Percentiles rank a stretch among this genome's conserved stretches.
Conservation (phyloP, 2,797 vertebrate genomes). For the Acomys russatus region DNA sequence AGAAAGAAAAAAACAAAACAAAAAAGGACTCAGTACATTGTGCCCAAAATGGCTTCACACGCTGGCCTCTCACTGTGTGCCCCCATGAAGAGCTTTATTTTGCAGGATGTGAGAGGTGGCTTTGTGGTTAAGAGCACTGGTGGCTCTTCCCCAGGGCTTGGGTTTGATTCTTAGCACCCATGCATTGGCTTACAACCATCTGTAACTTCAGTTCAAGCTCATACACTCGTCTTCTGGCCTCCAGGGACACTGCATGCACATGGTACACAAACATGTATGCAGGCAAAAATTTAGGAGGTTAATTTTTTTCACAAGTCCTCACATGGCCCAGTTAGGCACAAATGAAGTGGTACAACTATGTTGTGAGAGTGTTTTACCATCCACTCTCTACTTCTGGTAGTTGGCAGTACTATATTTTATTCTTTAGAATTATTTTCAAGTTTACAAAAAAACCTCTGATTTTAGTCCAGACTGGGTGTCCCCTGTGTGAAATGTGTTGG, state of each 20-base stretch:
- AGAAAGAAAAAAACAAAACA: neutral
- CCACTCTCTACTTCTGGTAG: neutral
- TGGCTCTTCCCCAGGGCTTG: neutral
- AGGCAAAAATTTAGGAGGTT: neutral
- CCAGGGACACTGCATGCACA: neutral
- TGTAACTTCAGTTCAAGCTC: neutral
- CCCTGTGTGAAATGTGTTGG: neutral
- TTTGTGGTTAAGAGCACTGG: neutral
- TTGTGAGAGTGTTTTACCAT: conserved; percentile 39
- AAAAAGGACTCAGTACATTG: too few species aligned
- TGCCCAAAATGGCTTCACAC: neutral
- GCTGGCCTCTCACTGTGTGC: neutral
- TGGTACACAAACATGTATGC: neutral
- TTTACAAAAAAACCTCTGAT: conserved; percentile 52
- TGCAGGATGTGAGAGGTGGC: neutral
- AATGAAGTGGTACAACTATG: conserved; percentile 34
- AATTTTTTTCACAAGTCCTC: conserved; percentile 51
- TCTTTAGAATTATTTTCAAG: conserved; percentile 62
- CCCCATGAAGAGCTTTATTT: neutral
- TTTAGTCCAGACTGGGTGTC: neutral
- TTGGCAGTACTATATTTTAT: neutral
- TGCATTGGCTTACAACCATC: neutral
- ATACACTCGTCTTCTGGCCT: neutral
- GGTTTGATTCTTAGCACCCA: neutral
- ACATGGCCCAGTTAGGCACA: conserved; percentile 24